Evolutionary conservation across 2,888 invertebrate species (phyloP), one percentile per base, ranked within the genome.

Genomic region (Drosophila neutralis): DNA sequence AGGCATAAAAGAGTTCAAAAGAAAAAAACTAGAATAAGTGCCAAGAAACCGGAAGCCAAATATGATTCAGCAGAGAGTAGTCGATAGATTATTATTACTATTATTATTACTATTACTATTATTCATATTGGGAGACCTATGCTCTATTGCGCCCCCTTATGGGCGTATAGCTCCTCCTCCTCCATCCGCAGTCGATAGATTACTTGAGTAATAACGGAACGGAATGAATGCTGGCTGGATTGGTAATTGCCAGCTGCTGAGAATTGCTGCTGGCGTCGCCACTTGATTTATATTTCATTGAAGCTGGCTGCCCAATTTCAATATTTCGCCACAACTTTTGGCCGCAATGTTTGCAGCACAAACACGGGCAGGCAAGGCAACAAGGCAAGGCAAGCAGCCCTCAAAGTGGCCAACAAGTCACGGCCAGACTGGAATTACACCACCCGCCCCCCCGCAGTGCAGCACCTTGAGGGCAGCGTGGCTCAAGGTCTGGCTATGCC

Each of bases 391-490:
- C 77, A 63, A 48, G 15, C 62, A 68, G 51, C 51, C 56, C 65
- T 49, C 58, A 66, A 69, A 73, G 58, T 78, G 78, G 58, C 59
- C 48, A 69, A 79, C 73, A 79, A 79, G 82, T 79, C 69, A 81
- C 69, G 58, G 77, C 36, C 67, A 61, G 74, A 67, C 57, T 31
- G 21, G 21, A 21, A 45, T 45, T 21, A 21, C 21, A 21, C 29
- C 45, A 38, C 11, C 42, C 38, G 27, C 18, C 5, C 31, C 31
- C 42, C 42, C 13, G 3, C n/a, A 42, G 42, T 21, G 4, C 21
- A 2, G 45, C 49, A 56, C 18, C 29, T 45, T 24, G 40, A 35
- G 27, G 11, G 33, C 33, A 18, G 29, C 59, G 27, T 38, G 42
- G 56, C 73, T 67, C 82, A 78, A 81, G 78, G 82, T 81, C 78